Conservation (phyloP, 1,140 invertebrate species). For the Trigoniulus corallinus region DNA sequence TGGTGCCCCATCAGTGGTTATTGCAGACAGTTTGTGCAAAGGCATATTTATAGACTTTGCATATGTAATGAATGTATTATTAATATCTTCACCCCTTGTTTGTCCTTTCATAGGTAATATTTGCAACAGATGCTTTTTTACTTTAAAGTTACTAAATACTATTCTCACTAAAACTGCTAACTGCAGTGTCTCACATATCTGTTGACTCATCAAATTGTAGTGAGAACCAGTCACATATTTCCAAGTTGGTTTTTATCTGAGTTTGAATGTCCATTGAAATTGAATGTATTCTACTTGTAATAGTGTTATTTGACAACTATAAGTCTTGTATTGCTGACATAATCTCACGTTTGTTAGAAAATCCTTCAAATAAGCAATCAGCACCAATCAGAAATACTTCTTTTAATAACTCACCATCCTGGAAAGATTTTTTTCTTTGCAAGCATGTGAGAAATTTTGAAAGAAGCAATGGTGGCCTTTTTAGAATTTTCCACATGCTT, state of each 20-base stretch:
- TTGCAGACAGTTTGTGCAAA: background rate
- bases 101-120: too few relatives aligned
- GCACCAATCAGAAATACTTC: slow-evolving; percentile 4
- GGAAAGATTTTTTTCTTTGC: slow-evolving; percentile 5
- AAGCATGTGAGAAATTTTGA: background rate
- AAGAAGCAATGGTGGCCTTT: background rate
- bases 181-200: too few relatives aligned
- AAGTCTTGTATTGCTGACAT: background rate
- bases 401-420: slow-evolving; percentile 9
- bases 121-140: too few relatives aligned
- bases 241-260: background rate
- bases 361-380: slow-evolving; percentile 8
- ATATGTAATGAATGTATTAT: background rate
- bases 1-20: background rate
- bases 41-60: background rate
- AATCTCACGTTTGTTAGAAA: slow-evolving; percentile 1
- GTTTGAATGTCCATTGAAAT: background rate
- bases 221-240: background rate
- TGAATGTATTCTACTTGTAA: background rate
- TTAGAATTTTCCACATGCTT: background rate
- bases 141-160: too few relatives aligned
- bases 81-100: too few relatives aligned
- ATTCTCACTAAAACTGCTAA: background rate
- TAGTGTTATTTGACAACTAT: background rate
- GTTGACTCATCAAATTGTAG: background rate